A percentile compares a stretch with the other conserved stretches of the same genome.
phyloP scores from a whole-genome alignment of 2,888 invertebrate species.

The Orthosia cruda region DNA sequence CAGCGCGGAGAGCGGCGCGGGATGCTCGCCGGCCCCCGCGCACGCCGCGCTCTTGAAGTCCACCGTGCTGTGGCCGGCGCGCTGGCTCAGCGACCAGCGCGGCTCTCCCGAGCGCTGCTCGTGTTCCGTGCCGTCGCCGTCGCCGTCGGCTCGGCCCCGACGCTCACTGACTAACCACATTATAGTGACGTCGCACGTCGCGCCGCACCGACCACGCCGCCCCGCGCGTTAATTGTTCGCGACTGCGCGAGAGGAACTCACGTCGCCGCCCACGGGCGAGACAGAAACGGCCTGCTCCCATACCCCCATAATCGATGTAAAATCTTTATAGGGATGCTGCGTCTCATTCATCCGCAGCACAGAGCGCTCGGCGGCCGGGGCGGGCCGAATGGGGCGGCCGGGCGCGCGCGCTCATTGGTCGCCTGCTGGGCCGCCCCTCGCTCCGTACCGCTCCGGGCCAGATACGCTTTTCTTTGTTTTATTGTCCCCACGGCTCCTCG shows the following conservation, averaged over 20 bases:
- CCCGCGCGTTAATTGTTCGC: constrained; percentile 90
- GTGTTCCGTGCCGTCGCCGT: constrained; percentile 88
- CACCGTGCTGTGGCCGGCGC: constrained; percentile 94
- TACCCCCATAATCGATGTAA: constrained; percentile 90
- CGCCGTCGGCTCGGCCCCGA: constrained; percentile 92
- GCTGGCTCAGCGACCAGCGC: constrained; percentile 89
- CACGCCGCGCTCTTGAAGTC: constrained; percentile 96
- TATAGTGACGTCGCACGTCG: constrained; percentile 90
- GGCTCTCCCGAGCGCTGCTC: constrained; percentile 85
- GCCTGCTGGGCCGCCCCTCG: constrained; percentile 67
- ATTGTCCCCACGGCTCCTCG: constrained; percentile 91
- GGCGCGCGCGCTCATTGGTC: constrained; percentile 71
- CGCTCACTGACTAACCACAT: constrained; percentile 93
- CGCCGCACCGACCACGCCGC: constrained; percentile 85
- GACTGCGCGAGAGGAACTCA: constrained; percentile 88
- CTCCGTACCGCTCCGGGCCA: constrained; percentile 84
- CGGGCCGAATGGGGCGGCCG: constrained; percentile 77
- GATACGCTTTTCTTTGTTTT: constrained; percentile 90
- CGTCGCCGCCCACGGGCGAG: constrained; percentile 87
- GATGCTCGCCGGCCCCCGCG: constrained; percentile 91
- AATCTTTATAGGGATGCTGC: constrained; percentile 88
- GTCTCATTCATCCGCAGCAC: constrained; percentile 84
- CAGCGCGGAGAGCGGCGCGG: constrained; percentile 91
- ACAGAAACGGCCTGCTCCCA: constrained; percentile 86
- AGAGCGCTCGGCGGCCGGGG: constrained; percentile 73